Evolutionary conservation across 2,888 invertebrate species (phyloP).

Genomic region (Aproaerema taeniolella): DNA sequence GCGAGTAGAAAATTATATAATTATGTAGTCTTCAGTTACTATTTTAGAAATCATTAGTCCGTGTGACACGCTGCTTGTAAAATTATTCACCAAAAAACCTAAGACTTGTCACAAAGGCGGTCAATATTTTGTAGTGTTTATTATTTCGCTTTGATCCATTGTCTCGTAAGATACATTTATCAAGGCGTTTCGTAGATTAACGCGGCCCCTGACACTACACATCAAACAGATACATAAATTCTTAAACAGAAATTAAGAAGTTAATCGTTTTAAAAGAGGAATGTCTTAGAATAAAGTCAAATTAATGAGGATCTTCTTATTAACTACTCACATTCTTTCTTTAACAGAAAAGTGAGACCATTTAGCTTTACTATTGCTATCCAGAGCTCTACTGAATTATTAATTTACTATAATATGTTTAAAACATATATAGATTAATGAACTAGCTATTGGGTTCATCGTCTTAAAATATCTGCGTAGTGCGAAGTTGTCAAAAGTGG

Average conservation of each 20-base stretch:
- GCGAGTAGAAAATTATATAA: too few relatives aligned
- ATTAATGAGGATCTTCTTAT: conserved; percentile 4
- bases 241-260: conserved; percentile 41
- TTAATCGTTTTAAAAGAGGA: conserved; percentile 40
- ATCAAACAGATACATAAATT: conserved; percentile 59
- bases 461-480: conserved; percentile 40
- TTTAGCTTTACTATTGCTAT: too few relatives aligned
- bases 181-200: conserved; percentile 52
- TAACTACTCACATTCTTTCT: too few relatives aligned
- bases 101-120: conserved; percentile 51
- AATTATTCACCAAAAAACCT: conserved; percentile 55
- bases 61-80: conserved; percentile 42
- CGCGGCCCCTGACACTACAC: conserved; percentile 40
- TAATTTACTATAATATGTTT: too few relatives aligned
- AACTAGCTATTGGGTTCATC: conserved; percentile 37
- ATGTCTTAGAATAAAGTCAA: conserved; percentile 33
- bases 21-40: too few relatives aligned
- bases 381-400: too few relatives aligned
- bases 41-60: conserved; percentile 58
- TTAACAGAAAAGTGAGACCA: too few relatives aligned
- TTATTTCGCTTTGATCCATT: conserved; percentile 66
- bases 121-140: conserved; percentile 66
- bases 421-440: too few relatives aligned
- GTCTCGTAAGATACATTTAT: conserved; percentile 41
- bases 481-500: conserved; percentile 53